These are phyloP conservation scores for Habrosyne pyritoides DNA, from an alignment of 2,888 invertebrate genomes.

Conservation along the genomic window DNA sequence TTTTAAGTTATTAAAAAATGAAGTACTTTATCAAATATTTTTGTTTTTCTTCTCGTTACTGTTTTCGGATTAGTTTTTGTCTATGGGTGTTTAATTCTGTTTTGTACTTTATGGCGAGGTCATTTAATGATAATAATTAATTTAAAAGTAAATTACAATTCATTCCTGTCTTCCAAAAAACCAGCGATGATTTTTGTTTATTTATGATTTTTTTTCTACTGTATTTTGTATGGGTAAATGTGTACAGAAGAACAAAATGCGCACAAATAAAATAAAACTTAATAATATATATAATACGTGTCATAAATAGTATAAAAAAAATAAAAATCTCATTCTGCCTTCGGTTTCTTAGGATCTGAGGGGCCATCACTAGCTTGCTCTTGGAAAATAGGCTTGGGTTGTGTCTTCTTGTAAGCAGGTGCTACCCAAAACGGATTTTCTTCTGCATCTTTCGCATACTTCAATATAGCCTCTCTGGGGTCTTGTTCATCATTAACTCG, in stretches of 20 bases:
- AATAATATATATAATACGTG: not conserved
- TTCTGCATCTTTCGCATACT: conserved; percentile 96
- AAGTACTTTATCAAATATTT: conserved; percentile 30
- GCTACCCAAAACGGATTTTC: conserved; percentile 99
- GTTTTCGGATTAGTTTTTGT: no score
- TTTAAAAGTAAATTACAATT: no score
- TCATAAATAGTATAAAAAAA: not conserved
- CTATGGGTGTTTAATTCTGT: no score
- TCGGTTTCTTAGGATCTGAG: conserved; percentile 80
- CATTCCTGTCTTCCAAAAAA: no score
- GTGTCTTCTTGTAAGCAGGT: conserved; percentile 95
- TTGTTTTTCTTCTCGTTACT: not conserved
- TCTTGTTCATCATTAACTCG: conserved; percentile 96
- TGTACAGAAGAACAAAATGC: not conserved
- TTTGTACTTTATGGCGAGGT: no score
- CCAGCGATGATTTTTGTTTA: no score
- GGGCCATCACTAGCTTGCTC: conserved; percentile 79
- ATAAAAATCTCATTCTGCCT: conserved; percentile 35
- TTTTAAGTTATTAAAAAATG: conserved; percentile 18
- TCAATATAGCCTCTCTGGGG: conserved; percentile 96
- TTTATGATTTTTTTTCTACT: no score
- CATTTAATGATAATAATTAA: no score
- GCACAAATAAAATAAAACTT: not conserved
- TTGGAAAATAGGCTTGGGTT: conserved; percentile 92
- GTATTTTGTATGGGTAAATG: not conserved